Conservation (phyloP, 2,113 vertebrate species). For the Prietella phreatophila region DNA sequence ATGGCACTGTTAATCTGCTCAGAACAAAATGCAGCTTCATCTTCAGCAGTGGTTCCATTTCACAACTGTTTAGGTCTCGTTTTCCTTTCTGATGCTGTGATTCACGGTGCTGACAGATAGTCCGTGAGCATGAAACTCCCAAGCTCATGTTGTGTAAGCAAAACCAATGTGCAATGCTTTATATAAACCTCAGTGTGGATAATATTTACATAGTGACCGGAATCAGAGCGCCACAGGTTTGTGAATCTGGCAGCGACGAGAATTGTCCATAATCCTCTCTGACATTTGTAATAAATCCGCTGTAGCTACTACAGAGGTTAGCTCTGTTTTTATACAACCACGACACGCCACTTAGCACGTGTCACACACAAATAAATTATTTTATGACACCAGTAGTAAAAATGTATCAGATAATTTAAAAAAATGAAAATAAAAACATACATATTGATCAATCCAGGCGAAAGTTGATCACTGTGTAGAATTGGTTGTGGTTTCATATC, state of each 20-base stretch:
- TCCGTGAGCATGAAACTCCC: conserved; percentile 14
- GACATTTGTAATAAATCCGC: not conserved
- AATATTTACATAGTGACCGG: conserved; percentile 41
- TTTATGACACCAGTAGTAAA: not conserved
- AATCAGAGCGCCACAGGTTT: conserved; percentile 32
- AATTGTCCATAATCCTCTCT: not conserved
- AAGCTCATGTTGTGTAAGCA: conserved; percentile 38
- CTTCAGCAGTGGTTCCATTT: not conserved
- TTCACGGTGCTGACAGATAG: conserved; percentile 24
- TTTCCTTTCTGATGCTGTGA: conserved; percentile 27
- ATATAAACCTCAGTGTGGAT: conserved; percentile 39
- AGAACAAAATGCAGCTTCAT: not conserved
- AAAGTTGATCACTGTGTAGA: conserved; percentile 20
- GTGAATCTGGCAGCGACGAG: not conserved
- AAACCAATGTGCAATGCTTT: conserved; percentile 37
- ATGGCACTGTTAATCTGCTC: not conserved
- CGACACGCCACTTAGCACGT: not conserved
- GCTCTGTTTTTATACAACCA: not conserved
- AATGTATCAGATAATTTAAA: not conserved
- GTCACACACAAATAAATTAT: not conserved
- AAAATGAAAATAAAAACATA: no score
- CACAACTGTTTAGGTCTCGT: conserved; percentile 16
- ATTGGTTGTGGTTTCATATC: conserved; percentile 18
- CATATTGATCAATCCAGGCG: not conserved
- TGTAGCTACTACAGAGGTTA: not conserved